Conservation (phyloP, 2,797 vertebrate genomes). For the Acomys russatus region DNA sequence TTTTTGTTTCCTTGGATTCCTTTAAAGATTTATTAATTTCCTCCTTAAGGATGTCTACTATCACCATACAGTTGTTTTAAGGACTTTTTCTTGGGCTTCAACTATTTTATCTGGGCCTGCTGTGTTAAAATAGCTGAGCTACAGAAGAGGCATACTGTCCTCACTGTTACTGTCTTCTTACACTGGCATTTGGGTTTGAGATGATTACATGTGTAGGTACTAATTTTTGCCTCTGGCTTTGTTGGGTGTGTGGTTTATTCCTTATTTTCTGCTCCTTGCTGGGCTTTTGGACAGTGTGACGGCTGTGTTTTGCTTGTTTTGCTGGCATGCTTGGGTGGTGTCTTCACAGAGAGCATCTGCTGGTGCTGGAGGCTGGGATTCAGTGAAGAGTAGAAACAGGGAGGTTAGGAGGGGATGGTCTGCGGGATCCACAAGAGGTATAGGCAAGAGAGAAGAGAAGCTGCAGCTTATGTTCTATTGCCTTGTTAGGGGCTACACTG, state of each 20-base stretch:
- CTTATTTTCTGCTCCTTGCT: neutral
- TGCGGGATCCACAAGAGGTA: neutral
- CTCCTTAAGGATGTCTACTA: neutral
- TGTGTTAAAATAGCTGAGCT: neutral
- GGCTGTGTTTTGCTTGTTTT: too few relatives aligned
- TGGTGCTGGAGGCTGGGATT: neutral
- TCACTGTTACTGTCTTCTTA: neutral
- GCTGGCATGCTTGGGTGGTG: neutral
- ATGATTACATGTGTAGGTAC: neutral
- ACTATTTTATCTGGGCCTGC: neutral
- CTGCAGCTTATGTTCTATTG: neutral
- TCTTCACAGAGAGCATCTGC: neutral
- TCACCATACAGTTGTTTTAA: neutral
- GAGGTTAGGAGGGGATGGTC: too few relatives aligned
- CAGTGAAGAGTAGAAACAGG: neutral
- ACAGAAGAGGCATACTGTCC: neutral
- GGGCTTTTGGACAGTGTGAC: neutral
- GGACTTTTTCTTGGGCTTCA: neutral
- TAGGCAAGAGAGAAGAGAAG: neutral
- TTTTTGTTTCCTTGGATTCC: neutral
- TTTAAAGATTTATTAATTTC: neutral
- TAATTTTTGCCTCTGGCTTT: neutral
- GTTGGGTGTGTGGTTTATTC: neutral
- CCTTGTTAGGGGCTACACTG: too few relatives aligned
- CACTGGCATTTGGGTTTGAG: neutral